Conservation (phyloP, 2,888 invertebrate species). For the Synanthedon tipuliformis region DNA sequence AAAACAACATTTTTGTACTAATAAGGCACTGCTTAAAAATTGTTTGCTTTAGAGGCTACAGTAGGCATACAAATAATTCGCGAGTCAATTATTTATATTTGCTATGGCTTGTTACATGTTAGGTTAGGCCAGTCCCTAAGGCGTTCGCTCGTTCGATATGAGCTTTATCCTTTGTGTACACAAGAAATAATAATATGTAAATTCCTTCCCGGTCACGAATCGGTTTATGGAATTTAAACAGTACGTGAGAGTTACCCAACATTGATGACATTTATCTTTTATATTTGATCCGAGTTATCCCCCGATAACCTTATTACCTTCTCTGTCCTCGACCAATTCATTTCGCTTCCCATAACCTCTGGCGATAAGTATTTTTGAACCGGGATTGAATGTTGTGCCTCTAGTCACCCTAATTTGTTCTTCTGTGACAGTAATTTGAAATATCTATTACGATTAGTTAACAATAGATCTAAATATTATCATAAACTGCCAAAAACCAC, state of each 20-base stretch:
- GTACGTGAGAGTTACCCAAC: neutral
- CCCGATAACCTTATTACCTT: slow-evolving; percentile 16
- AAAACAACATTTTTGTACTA: no score
- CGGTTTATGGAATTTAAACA: slow-evolving; percentile 8
- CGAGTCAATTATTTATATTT: neutral
- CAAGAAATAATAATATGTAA: slow-evolving; percentile 1
- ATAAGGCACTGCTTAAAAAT: no score
- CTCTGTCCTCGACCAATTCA: slow-evolving; percentile 13
- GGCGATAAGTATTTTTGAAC: slow-evolving; percentile 51
- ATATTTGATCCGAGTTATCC: slow-evolving; percentile 19
- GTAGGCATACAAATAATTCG: neutral
- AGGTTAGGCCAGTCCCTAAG: slow-evolving; percentile 3
- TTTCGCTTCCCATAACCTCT: slow-evolving; percentile 44
- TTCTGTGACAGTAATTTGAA: slow-evolving; percentile 30
- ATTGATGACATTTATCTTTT: slow-evolving; percentile 12
- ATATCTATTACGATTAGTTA: slow-evolving; percentile 7
- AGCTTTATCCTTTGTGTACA: neutral
- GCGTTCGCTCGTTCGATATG: slow-evolving; percentile 3
- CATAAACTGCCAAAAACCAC: no score
- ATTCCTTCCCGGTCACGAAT: slow-evolving; percentile 6
- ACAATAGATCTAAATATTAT: slow-evolving; percentile 9
- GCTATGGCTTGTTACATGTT: neutral
- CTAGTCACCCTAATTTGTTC: slow-evolving; percentile 53
- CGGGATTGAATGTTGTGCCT: slow-evolving; percentile 44
- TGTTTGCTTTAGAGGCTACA: no score